Evolutionary conservation across 2,797 vertebrate species (phyloP).

Genomic region (Phoxinus dragarum): DNA sequence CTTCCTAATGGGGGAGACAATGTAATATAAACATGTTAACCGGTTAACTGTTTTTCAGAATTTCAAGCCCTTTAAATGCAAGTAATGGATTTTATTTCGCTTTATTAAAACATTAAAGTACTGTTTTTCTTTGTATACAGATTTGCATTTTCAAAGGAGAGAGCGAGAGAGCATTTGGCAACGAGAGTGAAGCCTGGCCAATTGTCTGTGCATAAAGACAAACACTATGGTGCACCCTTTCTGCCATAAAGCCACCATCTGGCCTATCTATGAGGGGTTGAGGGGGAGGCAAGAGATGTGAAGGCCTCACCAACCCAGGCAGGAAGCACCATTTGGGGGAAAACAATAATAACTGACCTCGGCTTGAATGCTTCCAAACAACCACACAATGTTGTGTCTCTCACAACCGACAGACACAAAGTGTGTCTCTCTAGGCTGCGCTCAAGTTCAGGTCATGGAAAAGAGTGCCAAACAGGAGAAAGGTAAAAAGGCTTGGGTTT

Average conservation of each 20-base stretch:
- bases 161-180: conserved; percentile 42
- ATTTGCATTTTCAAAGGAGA: conserved; percentile 4
- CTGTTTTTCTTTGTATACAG: background rate
- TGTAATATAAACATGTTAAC: background rate
- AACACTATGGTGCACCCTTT: conserved; percentile 50
- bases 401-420: conserved; percentile 19
- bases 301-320: conserved; percentile 41
- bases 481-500: conserved; percentile 35
- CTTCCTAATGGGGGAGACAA: background rate
- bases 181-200: conserved; percentile 46
- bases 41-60: background rate
- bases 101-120: background rate
- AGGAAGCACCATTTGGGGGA: conserved; percentile 49
- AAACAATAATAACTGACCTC: conserved; percentile 49
- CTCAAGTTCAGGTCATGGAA: conserved; percentile 33
- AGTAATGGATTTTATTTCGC: background rate
- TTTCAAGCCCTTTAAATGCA: background rate
- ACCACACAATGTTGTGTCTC: conserved; percentile 31
- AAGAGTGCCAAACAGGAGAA: conserved; percentile 23
- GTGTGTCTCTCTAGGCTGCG: conserved; percentile 14
- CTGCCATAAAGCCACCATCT: conserved; percentile 63
- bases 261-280: conserved; percentile 44
- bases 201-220: conserved; percentile 56
- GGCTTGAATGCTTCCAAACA: conserved; percentile 46
- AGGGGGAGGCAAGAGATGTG: conserved; percentile 42